Evolutionary conservation across 2,113 vertebrate species (phyloP).

Genomic region (Axis porcinus): DNA sequence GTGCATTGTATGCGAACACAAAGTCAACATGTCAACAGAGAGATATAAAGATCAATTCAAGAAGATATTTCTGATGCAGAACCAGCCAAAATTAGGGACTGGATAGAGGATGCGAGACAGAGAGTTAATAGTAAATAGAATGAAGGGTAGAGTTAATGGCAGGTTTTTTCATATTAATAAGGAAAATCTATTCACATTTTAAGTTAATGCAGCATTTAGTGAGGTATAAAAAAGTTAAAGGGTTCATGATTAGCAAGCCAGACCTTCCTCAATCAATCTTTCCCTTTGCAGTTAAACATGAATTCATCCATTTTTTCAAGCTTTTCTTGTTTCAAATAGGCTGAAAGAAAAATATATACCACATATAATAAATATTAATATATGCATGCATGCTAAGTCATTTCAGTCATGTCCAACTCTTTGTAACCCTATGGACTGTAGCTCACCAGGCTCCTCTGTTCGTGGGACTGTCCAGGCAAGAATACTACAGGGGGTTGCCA

Average conservation of each 20-base stretch:
- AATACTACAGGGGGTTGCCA: background rate
- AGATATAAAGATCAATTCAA: background rate
- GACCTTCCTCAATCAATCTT: background rate
- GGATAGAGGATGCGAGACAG: background rate
- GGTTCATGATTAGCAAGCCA: constrained; percentile 17
- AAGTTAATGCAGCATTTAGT: background rate
- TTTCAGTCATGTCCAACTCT: background rate
- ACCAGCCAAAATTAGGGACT: background rate
- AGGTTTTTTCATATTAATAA: constrained; percentile 13
- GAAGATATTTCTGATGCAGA: background rate
- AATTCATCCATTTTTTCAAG: background rate
- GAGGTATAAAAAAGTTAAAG: background rate
- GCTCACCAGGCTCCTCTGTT: background rate
- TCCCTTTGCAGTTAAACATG: background rate
- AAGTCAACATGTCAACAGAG: background rate
- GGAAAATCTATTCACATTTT: background rate
- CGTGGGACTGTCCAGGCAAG: background rate
- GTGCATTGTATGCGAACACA: background rate
- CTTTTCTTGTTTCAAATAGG: background rate
- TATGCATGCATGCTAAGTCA: background rate
- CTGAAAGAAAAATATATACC: background rate
- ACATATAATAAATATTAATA: background rate
- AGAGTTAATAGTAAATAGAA: background rate
- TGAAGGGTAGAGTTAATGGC: background rate
- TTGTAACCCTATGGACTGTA: background rate